A percentile compares a stretch with the other conserved stretches of the same genome.
These are phyloP conservation scores for Paratilapia polleni DNA, from an alignment of 2,113 vertebrate species.

Conservation along the genomic window DNA sequence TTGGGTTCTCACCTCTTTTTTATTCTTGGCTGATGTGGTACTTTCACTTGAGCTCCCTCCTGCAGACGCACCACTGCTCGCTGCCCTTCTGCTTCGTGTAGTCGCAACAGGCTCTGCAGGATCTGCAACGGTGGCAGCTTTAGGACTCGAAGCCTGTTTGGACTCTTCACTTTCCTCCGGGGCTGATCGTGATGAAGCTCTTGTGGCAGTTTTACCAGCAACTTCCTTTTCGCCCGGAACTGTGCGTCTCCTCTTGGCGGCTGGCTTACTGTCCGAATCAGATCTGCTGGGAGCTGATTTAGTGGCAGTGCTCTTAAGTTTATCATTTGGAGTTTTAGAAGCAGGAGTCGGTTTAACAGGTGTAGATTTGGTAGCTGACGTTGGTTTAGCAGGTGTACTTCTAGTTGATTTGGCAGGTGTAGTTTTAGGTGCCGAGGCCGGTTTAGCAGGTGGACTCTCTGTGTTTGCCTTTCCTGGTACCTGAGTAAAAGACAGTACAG, in stretches of 20 bases:
- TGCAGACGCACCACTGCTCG: background rate
- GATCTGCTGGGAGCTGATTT: background rate
- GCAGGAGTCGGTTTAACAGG: background rate
- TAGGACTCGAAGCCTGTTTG: background rate
- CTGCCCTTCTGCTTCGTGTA: background rate
- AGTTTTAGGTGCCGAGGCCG: background rate
- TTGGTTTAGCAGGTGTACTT: background rate
- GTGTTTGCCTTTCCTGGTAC: background rate
- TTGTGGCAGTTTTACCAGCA: background rate
- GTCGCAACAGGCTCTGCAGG: accelerated
- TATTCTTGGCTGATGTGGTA: accelerated
- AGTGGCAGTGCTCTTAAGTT: background rate
- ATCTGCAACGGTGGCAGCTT: background rate
- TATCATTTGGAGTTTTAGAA: background rate
- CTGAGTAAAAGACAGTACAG: conserved; percentile 15
- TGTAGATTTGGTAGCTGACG: background rate
- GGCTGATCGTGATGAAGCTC: background rate
- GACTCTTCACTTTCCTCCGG: background rate
- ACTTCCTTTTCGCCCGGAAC: background rate
- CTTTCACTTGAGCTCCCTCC: accelerated
- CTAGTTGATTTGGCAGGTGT: background rate
- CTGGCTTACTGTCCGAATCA: background rate
- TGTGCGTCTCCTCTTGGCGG: background rate
- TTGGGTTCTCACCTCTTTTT: conserved; percentile 12
- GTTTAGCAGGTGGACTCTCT: background rate